These are phyloP conservation scores for Heliopora coerulea DNA, from an alignment of 92 coral and sea anemone genomes.

Conservation along the genomic window DNA sequence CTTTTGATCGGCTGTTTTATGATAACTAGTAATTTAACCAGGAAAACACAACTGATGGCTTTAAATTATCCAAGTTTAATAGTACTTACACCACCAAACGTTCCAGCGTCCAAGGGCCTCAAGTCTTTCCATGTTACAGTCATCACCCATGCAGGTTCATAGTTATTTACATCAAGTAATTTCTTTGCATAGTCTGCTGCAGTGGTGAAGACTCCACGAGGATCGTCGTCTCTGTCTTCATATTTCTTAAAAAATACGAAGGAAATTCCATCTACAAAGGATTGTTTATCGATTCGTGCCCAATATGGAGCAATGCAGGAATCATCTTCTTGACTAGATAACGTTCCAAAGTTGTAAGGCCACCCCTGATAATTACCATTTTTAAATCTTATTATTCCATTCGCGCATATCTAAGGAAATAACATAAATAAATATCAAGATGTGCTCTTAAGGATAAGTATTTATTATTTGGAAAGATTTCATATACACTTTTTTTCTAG, in stretches of 20 bases:
- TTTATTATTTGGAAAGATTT: background rate
- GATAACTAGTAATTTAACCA: too few relatives aligned
- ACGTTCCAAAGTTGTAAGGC: conserved; percentile 14
- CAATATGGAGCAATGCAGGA: conserved; percentile 28
- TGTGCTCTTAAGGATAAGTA: too few relatives aligned
- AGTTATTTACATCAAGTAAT: background rate
- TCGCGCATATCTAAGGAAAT: background rate
- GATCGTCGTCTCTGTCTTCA: background rate
- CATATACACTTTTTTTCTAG: background rate
- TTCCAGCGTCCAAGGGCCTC: background rate
- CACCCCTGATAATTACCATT: background rate
- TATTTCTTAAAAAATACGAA: background rate
- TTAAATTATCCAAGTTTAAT: too few relatives aligned
- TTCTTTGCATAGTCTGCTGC: background rate
- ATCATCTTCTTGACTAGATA: background rate
- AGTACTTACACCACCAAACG: conserved; percentile 13
- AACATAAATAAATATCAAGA: background rate
- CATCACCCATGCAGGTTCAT: conserved; percentile 3
- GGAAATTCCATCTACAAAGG: background rate
- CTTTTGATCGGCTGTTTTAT: too few relatives aligned
- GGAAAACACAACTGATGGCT: too few relatives aligned
- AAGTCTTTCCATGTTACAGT: conserved; percentile 13
- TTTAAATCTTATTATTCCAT: conserved; percentile 3
- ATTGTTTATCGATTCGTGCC: background rate
- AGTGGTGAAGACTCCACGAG: background rate